Evolutionary conservation across 1,140 invertebrate genomes (phyloP), one percentile per base, ranked within the genome.

Genomic region (Anastatus disparis): DNA sequence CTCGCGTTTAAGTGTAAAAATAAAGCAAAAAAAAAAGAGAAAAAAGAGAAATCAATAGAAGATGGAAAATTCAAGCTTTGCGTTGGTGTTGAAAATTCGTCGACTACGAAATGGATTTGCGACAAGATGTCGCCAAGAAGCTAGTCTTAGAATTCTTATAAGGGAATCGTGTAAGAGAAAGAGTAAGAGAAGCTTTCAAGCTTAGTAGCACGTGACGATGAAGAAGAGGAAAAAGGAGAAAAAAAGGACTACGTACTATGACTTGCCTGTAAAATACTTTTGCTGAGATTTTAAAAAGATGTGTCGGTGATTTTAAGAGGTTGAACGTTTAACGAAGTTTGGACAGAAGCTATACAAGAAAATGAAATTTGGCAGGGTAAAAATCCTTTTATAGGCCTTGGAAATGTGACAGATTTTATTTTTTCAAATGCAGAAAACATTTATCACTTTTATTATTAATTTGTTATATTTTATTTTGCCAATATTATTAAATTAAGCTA

Each of bases 91-190:
- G 75, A 77, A n/a, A 81, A 80, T 80, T 78, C 75, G 74, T 69
- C 73, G 75, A 75, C 75, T 77, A 77, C 79, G 76, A 80, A 82
- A 82, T 82, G 80, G 81, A 83, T 82, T 82, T 82, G 79, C 79
- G 78, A 83, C 81, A 82, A 82, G 79, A 78, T 80, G 80, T 82
- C 78, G 77, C 58, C 74, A 72, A n/a, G n/a, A n/a, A 53, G 63
- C 61, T 76, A 75, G 68, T 71, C 74, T 59, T 73, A 74, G 81
- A 84, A 84, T 84, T 81, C 77, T 78, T 80, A 84, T 83, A 81
- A 84, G 81, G 75, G 24, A n/a, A n/a, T n/a, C n/a, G n/a, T n/a
- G n/a, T n/a, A n/a, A n/a, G n/a, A n/a, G n/a, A n/a, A n/a, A n/a
- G n/a, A n/a, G n/a, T n/a, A n/a, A n/a, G 40, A 31, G 58, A 29